Percentiles rank a stretch among this genome's conserved stretches.
These are phyloP conservation scores for Hymenopus coronatus DNA, from an alignment of 2,888 invertebrate genomes.

Conservation along the genomic window DNA sequence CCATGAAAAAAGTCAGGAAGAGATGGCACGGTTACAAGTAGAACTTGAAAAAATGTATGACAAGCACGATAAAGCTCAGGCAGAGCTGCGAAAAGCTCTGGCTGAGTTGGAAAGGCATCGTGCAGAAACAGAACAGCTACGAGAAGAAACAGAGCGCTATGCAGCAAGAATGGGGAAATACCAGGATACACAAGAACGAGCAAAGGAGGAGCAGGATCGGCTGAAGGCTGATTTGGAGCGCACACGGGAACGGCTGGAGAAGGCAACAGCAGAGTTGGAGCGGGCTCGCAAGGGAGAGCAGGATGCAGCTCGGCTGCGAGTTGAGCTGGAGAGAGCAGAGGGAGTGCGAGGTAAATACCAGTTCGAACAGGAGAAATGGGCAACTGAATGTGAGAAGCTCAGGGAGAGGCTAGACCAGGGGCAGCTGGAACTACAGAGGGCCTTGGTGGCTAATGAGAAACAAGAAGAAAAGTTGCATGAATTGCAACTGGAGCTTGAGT, in stretches of 20 bases:
- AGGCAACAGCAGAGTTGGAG: constrained; percentile 75
- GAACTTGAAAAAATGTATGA: constrained; percentile 90
- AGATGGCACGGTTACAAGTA: constrained; percentile 78
- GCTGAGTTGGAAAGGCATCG: constrained; percentile 69
- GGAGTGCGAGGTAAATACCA: constrained; percentile 77
- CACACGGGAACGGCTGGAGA: constrained; percentile 74
- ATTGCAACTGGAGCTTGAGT: constrained; percentile 74
- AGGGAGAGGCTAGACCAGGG: constrained; percentile 73
- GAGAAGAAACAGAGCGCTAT: constrained; percentile 75
- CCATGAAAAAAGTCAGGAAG: constrained; percentile 87
- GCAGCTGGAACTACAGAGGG: constrained; percentile 70
- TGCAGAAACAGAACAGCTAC: constrained; percentile 70
- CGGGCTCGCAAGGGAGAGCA: constrained; percentile 69
- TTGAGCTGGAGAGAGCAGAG: constrained; percentile 72
- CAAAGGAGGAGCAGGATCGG: constrained; percentile 73
- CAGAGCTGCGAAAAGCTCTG: constrained; percentile 78
- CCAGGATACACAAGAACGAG: constrained; percentile 63
- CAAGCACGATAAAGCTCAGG: constrained; percentile 81
- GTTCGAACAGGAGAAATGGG: constrained; percentile 67
- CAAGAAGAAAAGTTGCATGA: constrained; percentile 75
- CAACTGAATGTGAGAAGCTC: constrained; percentile 62
- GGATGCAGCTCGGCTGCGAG: constrained; percentile 62
- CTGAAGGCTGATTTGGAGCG: constrained; percentile 79
- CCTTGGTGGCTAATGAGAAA: constrained; percentile 61
- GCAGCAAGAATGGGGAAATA: constrained; percentile 72